These are phyloP conservation scores for Rhea pennata DNA, from an alignment of 2,113 vertebrate genomes.

Conservation along the genomic window DNA sequence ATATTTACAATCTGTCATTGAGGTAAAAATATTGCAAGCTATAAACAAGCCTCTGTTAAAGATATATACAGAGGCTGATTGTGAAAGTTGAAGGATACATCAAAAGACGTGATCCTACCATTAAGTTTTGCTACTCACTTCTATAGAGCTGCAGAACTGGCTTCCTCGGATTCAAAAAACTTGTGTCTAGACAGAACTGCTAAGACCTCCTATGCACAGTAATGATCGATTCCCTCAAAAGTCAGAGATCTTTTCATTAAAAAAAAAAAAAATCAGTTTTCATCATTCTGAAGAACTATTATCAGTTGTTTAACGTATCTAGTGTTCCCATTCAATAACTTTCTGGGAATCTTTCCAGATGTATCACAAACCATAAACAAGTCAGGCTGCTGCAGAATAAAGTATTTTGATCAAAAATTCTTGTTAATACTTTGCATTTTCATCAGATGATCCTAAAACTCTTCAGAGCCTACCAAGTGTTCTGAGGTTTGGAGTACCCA, in stretches of 20 bases:
- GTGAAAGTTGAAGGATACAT: neutral
- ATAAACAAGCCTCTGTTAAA: neutral
- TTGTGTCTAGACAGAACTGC: neutral
- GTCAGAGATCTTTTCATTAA: neutral
- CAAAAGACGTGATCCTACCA: neutral
- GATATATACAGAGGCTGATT: neutral
- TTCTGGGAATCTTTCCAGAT: constrained; percentile 12
- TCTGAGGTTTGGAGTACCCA: neutral
- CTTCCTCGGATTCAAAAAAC: neutral
- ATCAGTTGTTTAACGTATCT: neutral
- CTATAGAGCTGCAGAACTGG: neutral
- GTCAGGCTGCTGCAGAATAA: neutral
- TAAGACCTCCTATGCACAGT: neutral
- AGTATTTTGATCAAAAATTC: neutral
- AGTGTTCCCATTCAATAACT: neutral
- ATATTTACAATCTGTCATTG: too few relatives aligned
- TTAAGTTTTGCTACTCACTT: neutral
- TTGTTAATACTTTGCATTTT: neutral
- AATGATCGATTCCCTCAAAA: neutral
- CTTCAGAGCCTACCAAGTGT: neutral
- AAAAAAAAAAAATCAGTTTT: neutral
- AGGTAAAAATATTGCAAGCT: neutral
- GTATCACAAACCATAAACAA: neutral
- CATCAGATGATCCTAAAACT: neutral
- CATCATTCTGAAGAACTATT: neutral